Base-by-base conservation (phyloP, 1,140 invertebrate species). In the Luehdorfia chinensis region DNA sequence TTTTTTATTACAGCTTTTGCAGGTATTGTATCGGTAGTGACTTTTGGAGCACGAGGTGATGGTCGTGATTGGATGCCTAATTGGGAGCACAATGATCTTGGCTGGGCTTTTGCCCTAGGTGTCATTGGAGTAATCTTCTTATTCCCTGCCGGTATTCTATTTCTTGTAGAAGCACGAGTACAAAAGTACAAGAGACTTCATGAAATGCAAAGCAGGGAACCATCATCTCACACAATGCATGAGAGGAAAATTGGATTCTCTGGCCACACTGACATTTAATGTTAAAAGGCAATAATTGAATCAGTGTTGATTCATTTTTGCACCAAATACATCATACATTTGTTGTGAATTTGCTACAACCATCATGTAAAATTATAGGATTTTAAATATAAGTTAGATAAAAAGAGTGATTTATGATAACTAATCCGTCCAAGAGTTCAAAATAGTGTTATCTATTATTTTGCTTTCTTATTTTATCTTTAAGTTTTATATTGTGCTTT, bases 41-140 rank as follows among this genome's bases (percentile, higher is more conserved):
- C 88, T 14, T 98, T 98, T 87, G 97, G 97, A 16, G 92, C 93
- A 0, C 89, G 93, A 67, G 97, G 96, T 6, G 96, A 98, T 84
- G 92, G 95, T 1, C 87, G 97, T 14, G 94, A 96, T 66, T 99
- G 97, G 97, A 97, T 98, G 94, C 97, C 97, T 0, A 92, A 97
- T 66, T 98, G 96, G 91, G 95, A 98, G 63, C 95, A 97, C 66
- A 98, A 98, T 85, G 93, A 96, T 70, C 90, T 98, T n/a, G 93
- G 96, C 1, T 99, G 96, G 96, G 96, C 96, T 1, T 99, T 92
- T 87, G 97, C 94, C 2, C 83, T 98, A 11, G 96, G 91, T 23
- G 93, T 94, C 5, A 84, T 97, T 9, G 95, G 95, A 12, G 91
- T 92, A 2, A 87, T 95, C 8, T 85, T 92, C 12, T 79, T 95